Evolutionary conservation across 2,888 invertebrate genomes (phyloP), one percentile per base, ranked within the genome.

Genomic region (Dryobota labecula): DNA sequence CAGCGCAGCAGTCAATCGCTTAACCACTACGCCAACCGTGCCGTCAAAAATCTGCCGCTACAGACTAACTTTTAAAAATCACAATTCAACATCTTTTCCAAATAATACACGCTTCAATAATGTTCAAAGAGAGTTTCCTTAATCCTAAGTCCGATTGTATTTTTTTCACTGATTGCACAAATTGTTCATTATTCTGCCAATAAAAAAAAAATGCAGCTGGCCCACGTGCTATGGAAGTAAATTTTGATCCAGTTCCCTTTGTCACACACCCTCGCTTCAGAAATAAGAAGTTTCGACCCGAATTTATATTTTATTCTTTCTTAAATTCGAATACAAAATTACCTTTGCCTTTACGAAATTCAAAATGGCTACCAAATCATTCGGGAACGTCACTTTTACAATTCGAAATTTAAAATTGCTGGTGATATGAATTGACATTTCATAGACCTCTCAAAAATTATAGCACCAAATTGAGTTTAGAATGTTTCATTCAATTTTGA

Each of bases 211-310:
- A 58, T 64, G 87, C 91, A 91, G 91, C 90, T 91, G 90, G 73
- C 24, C 85, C 91, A 86, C 91, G 90, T 88, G 92, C 89, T 82
- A 70, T 61, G 64, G 65, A 69, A 81, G 77, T 80, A 36, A 81
- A 85, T 82, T 74, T 77, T 87, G 91, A 90, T 92, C 93, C 86
- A 92, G 82, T 90, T 92, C 83, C 84, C 63, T 80, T 86, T 87
- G 84, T 83, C 78, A 82, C 49, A 80, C 89, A 84, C 89, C 89
- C 86, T 80, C 87, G 73, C 79, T 68, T 53, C 66, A 81, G 65
- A 71, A 80, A 76, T 78, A 76, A 68, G 67, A 74, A 78, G 63
- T 77, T 83, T 74, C 68, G 80, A 82, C 69, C 70, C 80, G 56
- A 73, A 78, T 69, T 73, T 66, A 74, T 69, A 78, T 80, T 83